These are phyloP conservation scores for Chamaetylas fuelleborni DNA, from an alignment of 2,113 vertebrate species.

Conservation along the genomic window DNA sequence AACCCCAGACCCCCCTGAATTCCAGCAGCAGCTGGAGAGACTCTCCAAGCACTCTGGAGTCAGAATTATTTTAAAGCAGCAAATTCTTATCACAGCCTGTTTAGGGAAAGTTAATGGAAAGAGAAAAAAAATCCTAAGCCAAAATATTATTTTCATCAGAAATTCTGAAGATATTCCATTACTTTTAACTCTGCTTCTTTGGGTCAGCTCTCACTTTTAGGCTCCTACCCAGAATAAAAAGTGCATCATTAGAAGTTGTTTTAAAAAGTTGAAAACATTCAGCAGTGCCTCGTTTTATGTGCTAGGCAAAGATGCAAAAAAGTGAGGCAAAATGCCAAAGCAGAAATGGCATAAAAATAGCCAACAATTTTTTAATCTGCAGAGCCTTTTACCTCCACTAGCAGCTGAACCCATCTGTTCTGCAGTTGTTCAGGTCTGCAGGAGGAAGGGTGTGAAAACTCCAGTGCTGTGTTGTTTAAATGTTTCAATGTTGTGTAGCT, in stretches of 20 bases:
- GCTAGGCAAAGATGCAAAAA: conserved; percentile 23
- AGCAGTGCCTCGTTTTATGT: not conserved
- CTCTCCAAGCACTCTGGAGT: no score
- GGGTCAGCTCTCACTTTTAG: not conserved
- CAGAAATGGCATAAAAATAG: conserved; percentile 3
- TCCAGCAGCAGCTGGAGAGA: not conserved
- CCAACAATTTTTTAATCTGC: conserved; percentile 6
- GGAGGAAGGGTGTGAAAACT: not conserved
- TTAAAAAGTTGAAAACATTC: not conserved
- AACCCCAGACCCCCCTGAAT: not conserved
- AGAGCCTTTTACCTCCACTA: conserved; percentile 32
- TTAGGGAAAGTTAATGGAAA: not conserved
- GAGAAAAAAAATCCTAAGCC: not conserved
- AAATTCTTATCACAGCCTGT: not conserved
- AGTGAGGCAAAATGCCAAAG: not conserved
- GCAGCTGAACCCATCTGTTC: conserved; percentile 43
- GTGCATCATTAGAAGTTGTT: not conserved
- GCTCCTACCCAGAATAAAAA: not conserved
- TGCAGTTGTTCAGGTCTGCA: not conserved
- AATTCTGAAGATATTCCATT: not conserved
- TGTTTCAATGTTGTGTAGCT: not conserved
- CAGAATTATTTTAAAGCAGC: not conserved
- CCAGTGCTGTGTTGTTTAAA: not conserved
- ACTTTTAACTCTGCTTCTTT: not conserved
- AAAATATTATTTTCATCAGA: not conserved